phyloP scores from a whole-genome alignment of 2,113 vertebrate species.

The Rhegmatorhina hoffmannsi region DNA sequence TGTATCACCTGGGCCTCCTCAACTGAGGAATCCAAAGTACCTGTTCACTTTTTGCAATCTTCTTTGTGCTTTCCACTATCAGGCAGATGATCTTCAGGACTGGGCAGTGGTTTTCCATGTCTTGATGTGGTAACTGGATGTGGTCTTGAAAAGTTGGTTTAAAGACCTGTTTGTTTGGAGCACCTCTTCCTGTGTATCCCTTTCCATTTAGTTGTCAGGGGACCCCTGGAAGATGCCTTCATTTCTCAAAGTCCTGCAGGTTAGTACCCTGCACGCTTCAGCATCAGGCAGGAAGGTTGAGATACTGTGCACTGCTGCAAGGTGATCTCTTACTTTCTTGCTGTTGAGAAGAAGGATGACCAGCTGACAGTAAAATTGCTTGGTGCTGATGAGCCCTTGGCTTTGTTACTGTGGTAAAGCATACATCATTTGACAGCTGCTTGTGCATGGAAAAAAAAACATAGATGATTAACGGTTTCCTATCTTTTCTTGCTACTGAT shows the following conservation, averaged over 20 bases:
- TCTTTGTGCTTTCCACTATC: neutral
- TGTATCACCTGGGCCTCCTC: neutral
- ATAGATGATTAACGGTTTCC: conserved; percentile 46
- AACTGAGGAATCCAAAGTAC: neutral
- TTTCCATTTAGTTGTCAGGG: neutral
- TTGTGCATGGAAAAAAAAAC: conserved; percentile 32
- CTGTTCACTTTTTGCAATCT: neutral
- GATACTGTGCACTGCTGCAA: neutral
- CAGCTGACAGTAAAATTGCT: conserved; percentile 57
- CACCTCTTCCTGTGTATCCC: neutral
- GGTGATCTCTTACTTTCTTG: conserved; percentile 37
- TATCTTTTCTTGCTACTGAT: conserved; percentile 52
- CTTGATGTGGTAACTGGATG: neutral
- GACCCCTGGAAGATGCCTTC: neutral
- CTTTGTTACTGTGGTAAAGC: conserved; percentile 58
- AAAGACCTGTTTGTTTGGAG: neutral
- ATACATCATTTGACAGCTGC: conserved; percentile 50
- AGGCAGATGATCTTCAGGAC: neutral
- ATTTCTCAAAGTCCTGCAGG: neutral
- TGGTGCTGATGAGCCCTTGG: conserved; percentile 45
- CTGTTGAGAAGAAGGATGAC: conserved; percentile 44
- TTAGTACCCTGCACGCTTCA: neutral
- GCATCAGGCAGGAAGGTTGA: neutral
- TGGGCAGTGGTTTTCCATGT: neutral
- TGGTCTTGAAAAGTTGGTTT: neutral